Percentiles rank a stretch among this genome's conserved stretches.
phyloP scores from a whole-genome alignment of 2,888 invertebrate genomes.

The Hydraecia micacea region DNA sequence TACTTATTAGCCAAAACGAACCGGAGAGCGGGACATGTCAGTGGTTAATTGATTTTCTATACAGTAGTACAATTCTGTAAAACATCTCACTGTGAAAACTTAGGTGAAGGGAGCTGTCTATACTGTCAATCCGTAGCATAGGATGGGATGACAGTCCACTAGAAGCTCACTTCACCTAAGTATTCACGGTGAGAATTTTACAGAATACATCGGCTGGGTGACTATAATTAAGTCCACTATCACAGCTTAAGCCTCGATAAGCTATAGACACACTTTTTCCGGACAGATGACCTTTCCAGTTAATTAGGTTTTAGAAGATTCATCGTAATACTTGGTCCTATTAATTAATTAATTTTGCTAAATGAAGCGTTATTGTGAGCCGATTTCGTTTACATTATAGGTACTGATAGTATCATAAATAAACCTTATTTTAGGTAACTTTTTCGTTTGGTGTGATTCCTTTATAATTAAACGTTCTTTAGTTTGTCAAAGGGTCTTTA shows the following conservation, averaged over 20 bases:
- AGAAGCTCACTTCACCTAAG: no score
- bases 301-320: slow-evolving; percentile 61
- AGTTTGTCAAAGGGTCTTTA: background rate
- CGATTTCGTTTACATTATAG: slow-evolving; percentile 29
- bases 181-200: no score
- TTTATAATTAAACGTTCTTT: background rate
- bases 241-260: slow-evolving; percentile 7
- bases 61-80: no score
- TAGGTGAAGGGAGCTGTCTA: no score
- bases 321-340: slow-evolving; percentile 45
- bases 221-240: slow-evolving; percentile 28
- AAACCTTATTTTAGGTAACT: slow-evolving; percentile 2
- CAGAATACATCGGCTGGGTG: no score
- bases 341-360: slow-evolving; percentile 57
- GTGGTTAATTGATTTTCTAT: no score
- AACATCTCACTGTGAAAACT: no score
- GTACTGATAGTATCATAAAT: slow-evolving; percentile 12
- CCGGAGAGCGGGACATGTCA: no score
- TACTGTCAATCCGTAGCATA: no score
- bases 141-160: no score
- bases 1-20: background rate
- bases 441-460: background rate
- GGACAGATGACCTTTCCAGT: slow-evolving; percentile 59
- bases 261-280: slow-evolving; percentile 47
- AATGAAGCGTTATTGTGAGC: slow-evolving; percentile 34